Evolutionary conservation across 2,797 vertebrate species (phyloP), one percentile per base, ranked within the genome.

Genomic region (Otolemur crassicaudatus): DNA sequence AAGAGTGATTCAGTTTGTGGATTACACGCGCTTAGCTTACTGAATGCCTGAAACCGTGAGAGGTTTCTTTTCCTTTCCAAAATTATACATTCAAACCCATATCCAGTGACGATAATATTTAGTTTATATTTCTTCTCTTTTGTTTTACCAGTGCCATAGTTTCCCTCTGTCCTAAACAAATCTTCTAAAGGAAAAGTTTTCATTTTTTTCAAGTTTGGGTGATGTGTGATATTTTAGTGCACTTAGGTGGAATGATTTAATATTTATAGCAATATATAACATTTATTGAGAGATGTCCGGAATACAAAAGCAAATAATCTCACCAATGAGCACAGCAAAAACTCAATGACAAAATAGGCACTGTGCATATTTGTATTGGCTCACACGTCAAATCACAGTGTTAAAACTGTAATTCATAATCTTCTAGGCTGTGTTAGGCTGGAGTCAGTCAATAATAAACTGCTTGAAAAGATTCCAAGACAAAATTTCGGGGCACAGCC

Each of bases 301-400:
- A 87, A 87, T 10, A 61, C 22, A 90, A 87, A 94, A 95, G 43
- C 23, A 69, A 92, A 72, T 31, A 43, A 73, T 85, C 29, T 73
- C 75, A 53, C 29, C 90, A 83, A 20, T 56, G 58, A 83, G n/a
- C 20, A 95, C 8, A 82, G 43, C 34, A 83, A 93, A 85, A 56
- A 20, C 3, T n/a, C 46, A 58, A 17, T 67, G 29, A 63, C 6
- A 83, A 91, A 79, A 80, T 46, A 93, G 16, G 17, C 2, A n/a
- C 27, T 60, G 16, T 40, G 20, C 27, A 40, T 61, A 16, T n/a
- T 90, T 92, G 49, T 76, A 31, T 67, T 67, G 12, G 79, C 31
- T 25, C 23, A 61, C 27, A 58, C 7, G 77, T 87, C 46, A 87
- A 87, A 56, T 84, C 8, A 58, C 5, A 22, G 3, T 46, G 34